Evolutionary conservation across 2,113 vertebrate genomes (phyloP).

Genomic region (Campylomormyrus tamandua): DNA sequence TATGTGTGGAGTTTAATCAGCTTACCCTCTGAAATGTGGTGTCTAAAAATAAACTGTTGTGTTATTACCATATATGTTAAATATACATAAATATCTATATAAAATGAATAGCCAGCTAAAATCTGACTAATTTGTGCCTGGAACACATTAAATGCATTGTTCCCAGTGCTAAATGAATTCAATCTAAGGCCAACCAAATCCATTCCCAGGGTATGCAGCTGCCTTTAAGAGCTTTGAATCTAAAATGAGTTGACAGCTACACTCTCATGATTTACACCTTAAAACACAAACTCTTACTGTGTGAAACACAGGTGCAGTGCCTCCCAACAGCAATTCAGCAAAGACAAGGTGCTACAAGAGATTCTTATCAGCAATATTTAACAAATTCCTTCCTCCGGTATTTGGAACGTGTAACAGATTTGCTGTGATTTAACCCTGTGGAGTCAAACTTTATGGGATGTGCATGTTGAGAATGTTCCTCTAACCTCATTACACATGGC

Average conservation of each 20-base stretch:
- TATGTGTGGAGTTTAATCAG: not conserved
- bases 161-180: not conserved
- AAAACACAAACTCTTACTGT: not conserved
- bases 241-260: conserved; percentile 9
- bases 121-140: not conserved
- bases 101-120: not conserved
- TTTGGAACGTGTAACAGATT: not conserved
- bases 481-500: not conserved
- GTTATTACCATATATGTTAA: not conserved
- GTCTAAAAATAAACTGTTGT: not conserved
- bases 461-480: not conserved
- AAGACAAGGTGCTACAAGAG: not conserved
- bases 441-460: not conserved
- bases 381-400: not conserved
- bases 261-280: not conserved
- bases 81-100: not conserved
- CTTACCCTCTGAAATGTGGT: not conserved
- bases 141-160: not conserved
- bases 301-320: not conserved
- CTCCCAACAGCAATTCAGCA: not conserved
- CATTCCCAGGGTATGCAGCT: not conserved
- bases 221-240: not conserved
- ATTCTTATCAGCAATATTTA: not conserved
- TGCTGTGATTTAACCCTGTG: not conserved
- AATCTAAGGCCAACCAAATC: not conserved